Base-by-base conservation (phyloP, 2,113 vertebrate species). In the Coturnix japonica region DNA sequence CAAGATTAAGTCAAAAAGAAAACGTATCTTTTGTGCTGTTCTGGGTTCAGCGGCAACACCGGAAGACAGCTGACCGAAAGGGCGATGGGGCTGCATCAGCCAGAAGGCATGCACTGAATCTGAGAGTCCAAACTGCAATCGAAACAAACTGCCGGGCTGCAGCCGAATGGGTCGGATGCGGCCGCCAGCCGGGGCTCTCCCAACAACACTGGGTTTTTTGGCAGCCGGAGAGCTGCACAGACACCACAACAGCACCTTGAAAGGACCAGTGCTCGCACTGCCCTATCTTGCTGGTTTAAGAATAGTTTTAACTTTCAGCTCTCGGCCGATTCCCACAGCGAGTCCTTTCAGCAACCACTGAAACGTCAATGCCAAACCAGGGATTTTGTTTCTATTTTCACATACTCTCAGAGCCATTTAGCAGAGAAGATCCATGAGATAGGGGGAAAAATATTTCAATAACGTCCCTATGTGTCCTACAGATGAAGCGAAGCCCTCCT, bases 1-100 rank as follows among this genome's bases (percentile, higher is more conserved):
- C 85, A 92, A 95, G 89, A 83, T 98, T 97, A 97, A 95, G 71
- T 94, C 81, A 88, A 90, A 91, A 92, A 92, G 89, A 96, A 95
- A 95, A 93, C 3, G 2, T 95, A 91, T 85, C 94, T 86, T 46
- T 39, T 79, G 89, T 76, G 87, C 91, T 81, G 78, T 61, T 74
- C 84, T 71, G 95, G 89, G 82, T 37, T 59, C 56, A 11, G 63
- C 67, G 79, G 90, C 53, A 89, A 87, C 5, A 49, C 91, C 85
- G 91, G 39, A 94, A 94, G 69, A 66, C 37, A 35, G 53, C 41
- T 56, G 77, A 91, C 39, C 37, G 14, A 78, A 64, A 20, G 61
- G 95, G 89, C 64, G 5, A 72, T 9, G 5, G 87, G 76, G 78
- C 43, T 87, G 90, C 77, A 95, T 60, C 30, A 75, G 92, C 89